A percentile compares a stretch with the other conserved stretches of the same genome.
These are phyloP conservation scores for Xyrauchen texanus DNA, from an alignment of 2,113 vertebrate species.

Conservation along the genomic window DNA sequence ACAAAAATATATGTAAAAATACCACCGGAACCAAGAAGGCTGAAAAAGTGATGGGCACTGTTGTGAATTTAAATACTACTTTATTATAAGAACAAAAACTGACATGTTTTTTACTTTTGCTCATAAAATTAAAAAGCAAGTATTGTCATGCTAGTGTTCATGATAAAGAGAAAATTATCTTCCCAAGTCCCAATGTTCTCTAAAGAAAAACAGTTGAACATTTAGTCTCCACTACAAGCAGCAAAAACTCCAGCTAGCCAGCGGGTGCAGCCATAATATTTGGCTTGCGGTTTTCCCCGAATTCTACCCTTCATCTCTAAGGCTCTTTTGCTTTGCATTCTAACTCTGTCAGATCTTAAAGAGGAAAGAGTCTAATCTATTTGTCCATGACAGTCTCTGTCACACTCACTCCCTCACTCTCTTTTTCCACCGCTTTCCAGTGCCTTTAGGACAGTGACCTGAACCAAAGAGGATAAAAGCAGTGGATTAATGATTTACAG, in stretches of 20 bases:
- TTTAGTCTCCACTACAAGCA: no score
- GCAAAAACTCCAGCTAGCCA: constrained; percentile 16
- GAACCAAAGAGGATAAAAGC: constrained; percentile 73
- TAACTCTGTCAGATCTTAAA: neutral
- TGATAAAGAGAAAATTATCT: neutral
- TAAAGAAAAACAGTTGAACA: no score
- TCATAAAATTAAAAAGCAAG: neutral
- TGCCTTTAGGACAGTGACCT: constrained; percentile 69
- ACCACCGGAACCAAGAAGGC: no score
- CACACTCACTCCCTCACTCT: constrained; percentile 9
- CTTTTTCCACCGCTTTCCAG: constrained; percentile 24
- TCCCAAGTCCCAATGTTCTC: no score
- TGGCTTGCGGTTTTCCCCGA: constrained; percentile 41
- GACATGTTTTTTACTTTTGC: neutral
- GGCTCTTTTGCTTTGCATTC: constrained; percentile 30
- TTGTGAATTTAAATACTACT: no score
- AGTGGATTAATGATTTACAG: constrained; percentile 76
- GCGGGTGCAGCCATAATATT: constrained; percentile 38
- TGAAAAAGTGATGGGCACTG: no score
- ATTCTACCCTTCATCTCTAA: neutral
- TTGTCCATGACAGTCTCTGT: constrained; percentile 24
- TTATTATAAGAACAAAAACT: no score
- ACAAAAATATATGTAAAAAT: no score
- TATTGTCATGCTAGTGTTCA: constrained; percentile 15
- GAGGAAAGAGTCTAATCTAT: constrained; percentile 51